A percentile compares a stretch with the other conserved stretches of the same genome.
phyloP scores from a whole-genome alignment of 2,113 vertebrate species.

The Chloebia gouldiae region DNA sequence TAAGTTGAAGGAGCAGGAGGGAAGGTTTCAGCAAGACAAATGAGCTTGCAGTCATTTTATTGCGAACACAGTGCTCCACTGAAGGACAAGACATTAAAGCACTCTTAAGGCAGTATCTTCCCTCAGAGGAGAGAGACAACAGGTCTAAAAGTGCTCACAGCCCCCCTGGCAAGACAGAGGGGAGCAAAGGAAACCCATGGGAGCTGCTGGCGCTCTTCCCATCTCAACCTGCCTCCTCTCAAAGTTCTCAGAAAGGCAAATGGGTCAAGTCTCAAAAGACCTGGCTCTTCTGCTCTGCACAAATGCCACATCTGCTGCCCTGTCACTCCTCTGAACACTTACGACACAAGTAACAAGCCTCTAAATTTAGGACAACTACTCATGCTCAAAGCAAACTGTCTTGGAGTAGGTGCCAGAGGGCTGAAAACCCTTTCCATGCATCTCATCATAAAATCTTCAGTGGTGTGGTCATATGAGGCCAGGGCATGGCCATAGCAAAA shows the following conservation, averaged over 20 bases:
- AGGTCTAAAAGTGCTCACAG: not conserved
- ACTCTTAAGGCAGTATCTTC: not conserved
- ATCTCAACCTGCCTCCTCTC: not conserved
- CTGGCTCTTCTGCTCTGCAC: not conserved
- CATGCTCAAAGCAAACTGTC: not conserved
- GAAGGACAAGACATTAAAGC: not conserved
- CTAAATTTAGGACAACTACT: not conserved
- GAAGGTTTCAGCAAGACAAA: not conserved
- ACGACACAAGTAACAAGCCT: not conserved
- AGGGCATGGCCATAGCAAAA: not conserved
- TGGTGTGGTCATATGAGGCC: rapidly evolving
- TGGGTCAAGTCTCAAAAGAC: not conserved
- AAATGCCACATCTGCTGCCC: not conserved
- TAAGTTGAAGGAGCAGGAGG: not conserved
- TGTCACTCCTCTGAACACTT: not conserved
- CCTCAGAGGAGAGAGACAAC: not conserved
- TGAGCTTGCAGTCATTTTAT: not conserved
- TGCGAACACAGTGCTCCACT: not conserved
- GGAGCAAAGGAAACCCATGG: not conserved
- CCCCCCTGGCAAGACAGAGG: not conserved
- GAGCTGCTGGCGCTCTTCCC: not conserved
- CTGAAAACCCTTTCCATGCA: not conserved
- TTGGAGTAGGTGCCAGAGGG: not conserved
- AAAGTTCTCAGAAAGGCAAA: not conserved
- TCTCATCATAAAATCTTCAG: not conserved